These are phyloP conservation scores for Magallana gigas DNA, from an alignment of 1,140 invertebrate species.

Conservation along the genomic window DNA sequence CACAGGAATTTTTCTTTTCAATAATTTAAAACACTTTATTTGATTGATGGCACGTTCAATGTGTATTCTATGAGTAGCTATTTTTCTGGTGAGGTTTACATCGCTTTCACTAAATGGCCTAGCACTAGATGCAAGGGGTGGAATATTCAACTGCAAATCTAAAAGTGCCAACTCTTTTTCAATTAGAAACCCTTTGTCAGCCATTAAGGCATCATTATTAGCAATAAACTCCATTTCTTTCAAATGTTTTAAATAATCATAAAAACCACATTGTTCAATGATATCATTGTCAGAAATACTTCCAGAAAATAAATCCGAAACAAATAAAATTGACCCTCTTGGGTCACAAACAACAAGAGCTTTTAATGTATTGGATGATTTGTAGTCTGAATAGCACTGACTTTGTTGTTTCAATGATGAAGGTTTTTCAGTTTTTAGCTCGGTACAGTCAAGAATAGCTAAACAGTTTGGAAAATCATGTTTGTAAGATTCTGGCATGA, in stretches of 20 bases:
- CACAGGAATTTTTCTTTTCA: conserved; percentile 22
- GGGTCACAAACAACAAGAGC: conserved; percentile 25
- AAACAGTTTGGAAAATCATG: conserved; percentile 24
- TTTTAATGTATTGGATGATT: not conserved
- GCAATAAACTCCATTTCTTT: not conserved
- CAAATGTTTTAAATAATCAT: conserved; percentile 2
- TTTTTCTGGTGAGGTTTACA: conserved; percentile 46
- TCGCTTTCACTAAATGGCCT: conserved; percentile 42
- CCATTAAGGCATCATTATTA: conserved; percentile 3
- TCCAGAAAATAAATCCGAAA: not conserved
- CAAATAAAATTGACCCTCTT: not conserved
- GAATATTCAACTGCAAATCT: conserved; percentile 50
- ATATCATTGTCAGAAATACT: conserved; percentile 17
- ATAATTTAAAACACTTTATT: conserved; percentile 49
- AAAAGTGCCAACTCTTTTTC: conserved; percentile 45
- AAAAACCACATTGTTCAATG: not conserved
- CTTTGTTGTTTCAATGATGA: conserved; percentile 14
- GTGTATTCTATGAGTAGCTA: conserved; percentile 50
- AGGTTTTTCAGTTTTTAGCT: conserved; percentile 38
- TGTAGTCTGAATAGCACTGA: conserved; percentile 33
- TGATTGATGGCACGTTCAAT: conserved; percentile 47
- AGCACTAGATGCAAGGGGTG: conserved; percentile 39
- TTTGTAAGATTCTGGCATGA: conserved; percentile 20
- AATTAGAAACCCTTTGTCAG: conserved; percentile 51
- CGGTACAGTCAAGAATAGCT: conserved; percentile 38